Base-by-base conservation (phyloP, 2,888 invertebrate species). In the Heliconius erato region DNA sequence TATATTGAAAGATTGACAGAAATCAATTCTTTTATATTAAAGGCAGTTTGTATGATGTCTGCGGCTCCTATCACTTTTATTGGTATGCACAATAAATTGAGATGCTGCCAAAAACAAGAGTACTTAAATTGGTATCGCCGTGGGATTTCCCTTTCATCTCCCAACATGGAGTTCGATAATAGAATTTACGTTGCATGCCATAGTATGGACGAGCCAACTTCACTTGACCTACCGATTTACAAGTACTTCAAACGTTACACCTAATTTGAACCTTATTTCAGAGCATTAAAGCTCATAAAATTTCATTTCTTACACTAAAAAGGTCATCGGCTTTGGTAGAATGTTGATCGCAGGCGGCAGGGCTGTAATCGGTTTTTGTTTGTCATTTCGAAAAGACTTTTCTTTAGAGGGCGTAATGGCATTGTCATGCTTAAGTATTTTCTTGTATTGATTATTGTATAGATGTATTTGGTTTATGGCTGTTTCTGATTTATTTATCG, bases 141-240 rank as follows among this genome's bases (percentile, higher is more conserved):
- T 88, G 89, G 90, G 90, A 88, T 91, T 91, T 91, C 91, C 90
- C 90, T 92, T 91, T 91, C 89, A 90, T 89, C 87, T 89, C 90
- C 90, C 59, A 90, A 89, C 85, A 91, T 86, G 91, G 85, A 86
- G 79, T 81, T 82, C 86, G 85, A 90, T 89, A 84, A 86, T 87
- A 89, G 90, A 91, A 91, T 91, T 91, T 92, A 92, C 92, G 91
- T 89, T 87, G 91, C 90, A 90, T 92, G 88, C 92, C 92, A 87
- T 92, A 92, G 92, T 92, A 92, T 86, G 88, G 87, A 87, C 85
- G 86, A 81, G 84, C 90, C 89, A 89, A 77, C 59, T 16, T 49
- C 69, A 71, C 16, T 74, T n/a, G 67, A 82, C 19, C 81, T 28
- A 74, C 28, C 16, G 28, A 68, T 28, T 54, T 28, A 3, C 40